Conservation (phyloP, 2,113 vertebrate genomes). For the Coturnix japonica region DNA sequence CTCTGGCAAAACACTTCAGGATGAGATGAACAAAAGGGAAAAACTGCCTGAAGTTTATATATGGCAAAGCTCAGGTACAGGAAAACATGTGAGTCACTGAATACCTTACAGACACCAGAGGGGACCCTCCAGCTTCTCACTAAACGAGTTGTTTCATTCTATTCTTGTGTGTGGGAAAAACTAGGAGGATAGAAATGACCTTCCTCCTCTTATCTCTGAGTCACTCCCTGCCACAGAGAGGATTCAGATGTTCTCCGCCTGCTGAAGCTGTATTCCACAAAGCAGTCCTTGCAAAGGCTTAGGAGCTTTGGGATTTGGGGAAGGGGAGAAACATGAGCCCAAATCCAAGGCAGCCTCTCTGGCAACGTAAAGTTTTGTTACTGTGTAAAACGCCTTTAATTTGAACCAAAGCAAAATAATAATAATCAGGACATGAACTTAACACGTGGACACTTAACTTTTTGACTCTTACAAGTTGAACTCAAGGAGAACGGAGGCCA, state of each 20-base stretch:
- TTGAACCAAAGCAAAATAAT: not conserved
- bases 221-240: not conserved
- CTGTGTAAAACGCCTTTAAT: not conserved
- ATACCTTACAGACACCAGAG: not conserved
- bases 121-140: not conserved
- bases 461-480: not conserved
- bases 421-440: not conserved
- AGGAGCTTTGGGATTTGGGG: not conserved
- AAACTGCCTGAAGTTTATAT: not conserved
- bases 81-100: not conserved
- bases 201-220: slow-evolving; percentile 11
- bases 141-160: not conserved
- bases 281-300: not conserved
- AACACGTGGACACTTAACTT: not conserved
- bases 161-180: not conserved
- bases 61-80: not conserved
- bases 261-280: not conserved
- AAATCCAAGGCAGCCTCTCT: accelerated
- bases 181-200: not conserved
- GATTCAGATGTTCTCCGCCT: not conserved
- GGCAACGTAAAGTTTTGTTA: accelerated
- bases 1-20: not conserved
- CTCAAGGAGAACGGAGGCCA: not conserved
- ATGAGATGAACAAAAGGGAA: not conserved
- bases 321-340: not conserved